Evolutionary conservation across 2,113 vertebrate genomes (phyloP), one percentile per base, ranked within the genome.

Genomic region (Sceloporus undulatus): DNA sequence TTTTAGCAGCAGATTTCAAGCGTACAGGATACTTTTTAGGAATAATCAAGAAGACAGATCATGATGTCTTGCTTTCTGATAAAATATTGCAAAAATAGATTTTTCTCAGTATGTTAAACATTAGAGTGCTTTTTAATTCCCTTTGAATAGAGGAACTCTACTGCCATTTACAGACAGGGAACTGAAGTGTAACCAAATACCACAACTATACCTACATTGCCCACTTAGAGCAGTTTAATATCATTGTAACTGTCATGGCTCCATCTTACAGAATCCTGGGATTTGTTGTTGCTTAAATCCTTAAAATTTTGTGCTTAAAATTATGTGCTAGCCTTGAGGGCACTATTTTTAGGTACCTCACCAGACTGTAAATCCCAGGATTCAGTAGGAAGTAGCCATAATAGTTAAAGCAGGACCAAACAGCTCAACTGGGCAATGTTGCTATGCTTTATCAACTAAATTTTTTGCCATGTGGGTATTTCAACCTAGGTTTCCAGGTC

Each of bases 11-110:
- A 84, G 56, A 2, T 90, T 93, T 91, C 48, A 77, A 52, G 74
- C 34, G 75, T 54, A 48, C 6, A 82, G 13, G 88, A 91, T 94
- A 94, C 88, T 91, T 62, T 92, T 34, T 84, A 89, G 70, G 62
- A 84, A 89, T 92, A 88, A 59, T 68, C 85, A 91, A 65, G 81
- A 87, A 92, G 70, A 79, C 89, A 79, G 68, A 75, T 83, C 90
- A 84, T 56, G 82, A 23, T 80, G 38, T 76, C 42, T 91, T 23
- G 70, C 80, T 88, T 34, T 86, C 52, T 56, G 66, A 78, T 88
- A 92, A 91, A 93, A 79, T 82, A 83, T 7, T 48, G 7, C 7
- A 48, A 48, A 48, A 48, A 48, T 48, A 48, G 48, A 48, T 48
- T 48, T 48, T 34, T 48, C 48, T 7, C 48, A 79, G 54, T 27